Percentiles rank a stretch among this genome's conserved stretches.
Evolutionary conservation across 2,797 vertebrate species (phyloP).

Genomic region (Poecile montanus): DNA sequence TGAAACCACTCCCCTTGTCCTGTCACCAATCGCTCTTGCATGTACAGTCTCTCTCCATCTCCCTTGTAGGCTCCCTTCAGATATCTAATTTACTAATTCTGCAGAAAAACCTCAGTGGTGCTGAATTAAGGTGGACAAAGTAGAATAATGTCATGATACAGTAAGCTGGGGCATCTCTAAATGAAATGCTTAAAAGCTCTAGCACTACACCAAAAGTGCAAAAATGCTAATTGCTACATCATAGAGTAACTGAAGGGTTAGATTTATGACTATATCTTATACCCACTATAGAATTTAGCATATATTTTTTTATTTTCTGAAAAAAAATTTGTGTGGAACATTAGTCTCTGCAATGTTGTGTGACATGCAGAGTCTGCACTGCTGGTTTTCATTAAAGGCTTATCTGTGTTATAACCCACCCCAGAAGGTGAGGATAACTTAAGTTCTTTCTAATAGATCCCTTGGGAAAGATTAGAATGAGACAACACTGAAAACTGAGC

Average conservation of each 20-base stretch:
- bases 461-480: neutral
- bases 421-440: neutral
- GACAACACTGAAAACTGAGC: neutral
- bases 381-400: neutral
- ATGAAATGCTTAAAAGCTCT: neutral
- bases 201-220: neutral
- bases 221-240: neutral
- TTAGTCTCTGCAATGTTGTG: neutral
- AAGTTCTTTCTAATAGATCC: neutral
- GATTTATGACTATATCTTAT: neutral
- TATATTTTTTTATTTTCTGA: neutral
- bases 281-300: neutral
- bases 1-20: neutral
- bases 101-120: neutral
- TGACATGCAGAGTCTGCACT: neutral
- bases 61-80: neutral
- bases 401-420: neutral
- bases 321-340: neutral
- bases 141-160: neutral
- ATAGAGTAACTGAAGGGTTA: neutral
- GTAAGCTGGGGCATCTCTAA: neutral
- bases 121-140: neutral
- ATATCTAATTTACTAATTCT: neutral
- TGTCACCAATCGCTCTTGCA: neutral
- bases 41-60: neutral